Evolutionary conservation across 2,888 invertebrate genomes (phyloP), one percentile per base, ranked within the genome.

Genomic region (Apeira syringaria): DNA sequence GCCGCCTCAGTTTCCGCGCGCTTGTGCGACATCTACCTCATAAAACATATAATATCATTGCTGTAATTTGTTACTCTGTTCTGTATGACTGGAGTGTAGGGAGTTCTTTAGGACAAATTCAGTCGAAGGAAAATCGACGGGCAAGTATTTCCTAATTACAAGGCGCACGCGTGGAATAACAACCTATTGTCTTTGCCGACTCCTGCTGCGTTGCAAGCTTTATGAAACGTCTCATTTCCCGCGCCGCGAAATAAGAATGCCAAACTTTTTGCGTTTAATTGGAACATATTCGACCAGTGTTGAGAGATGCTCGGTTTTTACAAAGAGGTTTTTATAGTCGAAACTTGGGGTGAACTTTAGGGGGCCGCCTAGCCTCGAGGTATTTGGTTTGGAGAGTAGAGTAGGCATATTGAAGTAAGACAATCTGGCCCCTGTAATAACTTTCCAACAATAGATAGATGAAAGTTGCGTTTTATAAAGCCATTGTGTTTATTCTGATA

Each of bases 221-320:
- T 4, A 15, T 3, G 15, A 15, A 37, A 17, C 29, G 47, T 38
- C 53, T 61, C 59, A 63, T 68, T 75, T 72, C 68, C 61, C 63
- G 58, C 54, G 53, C 56, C 54, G 61, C 56, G 60, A 53, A 46
- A 59, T 68, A 70, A 47, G 29, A 72, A 77, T 66, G 67, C 55
- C 4, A 29, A 74, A 68, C 59, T 61, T 64, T 68, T 62, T 61
- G 60, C 70, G 81, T 81, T 80, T 86, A 87, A 86, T 87, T 87
- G 85, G 84, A 84, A 80, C 84, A 87, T 86, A 86, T 87, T 87
- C 81, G 68, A 56, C 51, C 64, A 67, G 64, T 61, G 64, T 49
- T 44, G 31, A 53, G 42, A 35, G 62, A 61, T 50, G 58, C 47
- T 57, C 58, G 63, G 71, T 75, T 74, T 74, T 74, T 54, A 65